Base-by-base conservation (phyloP, 2,113 vertebrate genomes). In the Poecilia latipinna region DNA sequence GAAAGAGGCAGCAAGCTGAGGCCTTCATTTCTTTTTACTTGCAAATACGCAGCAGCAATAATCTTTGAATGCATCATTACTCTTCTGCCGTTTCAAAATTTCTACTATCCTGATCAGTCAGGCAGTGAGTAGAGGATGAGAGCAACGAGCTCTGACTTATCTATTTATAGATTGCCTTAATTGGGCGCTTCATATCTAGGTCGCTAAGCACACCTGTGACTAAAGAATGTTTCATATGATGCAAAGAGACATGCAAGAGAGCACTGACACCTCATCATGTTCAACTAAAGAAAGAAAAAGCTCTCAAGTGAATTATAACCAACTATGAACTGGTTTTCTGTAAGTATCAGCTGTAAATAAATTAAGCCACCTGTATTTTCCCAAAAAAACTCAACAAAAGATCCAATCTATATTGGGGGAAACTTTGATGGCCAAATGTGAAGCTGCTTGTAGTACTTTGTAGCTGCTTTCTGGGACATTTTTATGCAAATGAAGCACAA, bases 1-100 rank as follows among this genome's bases (percentile, higher is more conserved):
- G 37, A 79, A 12, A 77, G 75, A 83, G 61, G 80, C 71, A 79
- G 80, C 75, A 62, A 51, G 83, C 83, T 68, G 51, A 42, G 57
- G 72, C 39, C 35, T 63, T 86, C 3, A 22, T 70, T 72, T 61
- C 44, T 29, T 48, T 19, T 48, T 4, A 26, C 31, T 12, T 32
- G 44, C 61, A 62, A 15, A 15, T 62, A 29, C 29, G n/a, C 24
- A 57, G 4, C 29, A 31, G 28, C 31, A 29, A 17, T 31, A 13
- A 62, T 1, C 8, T 37, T 65, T n/a, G 24, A 57, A 57, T 57
- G 7, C 22, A 57, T n/a, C 35, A 11, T 19, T 57, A n/a, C 8
- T 57, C 10, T n/a, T 11, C 17, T n/a, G 22, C 29, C 19, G 7
- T 32, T 32, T 32, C n/a, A 68, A 8, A 31, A 68, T 29, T 11